Base-by-base conservation (phyloP, 1,140 invertebrate genomes). In the Heliconius melpomene region DNA sequence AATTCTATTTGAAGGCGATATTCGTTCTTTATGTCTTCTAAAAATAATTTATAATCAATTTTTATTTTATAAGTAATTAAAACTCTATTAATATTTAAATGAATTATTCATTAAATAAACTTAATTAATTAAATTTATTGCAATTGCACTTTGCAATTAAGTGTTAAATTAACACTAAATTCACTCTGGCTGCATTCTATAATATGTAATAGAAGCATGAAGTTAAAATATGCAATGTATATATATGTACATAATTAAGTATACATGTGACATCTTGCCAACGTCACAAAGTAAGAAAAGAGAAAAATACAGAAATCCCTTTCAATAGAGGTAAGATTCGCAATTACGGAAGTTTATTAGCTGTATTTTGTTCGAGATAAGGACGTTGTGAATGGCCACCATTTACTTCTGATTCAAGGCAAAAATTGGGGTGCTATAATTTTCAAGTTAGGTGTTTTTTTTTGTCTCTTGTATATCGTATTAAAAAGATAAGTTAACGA, bases 321-420 rank as follows among this genome's bases (percentile, higher is more conserved):
- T 60, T 60, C 54, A 60, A 60, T 60, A 23, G n/a, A 60, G 54
- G 54, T 60, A 60, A 60, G 54, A 60, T 26, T 23, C 54, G n/a
- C 54, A 60, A 60, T 60, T 60, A 60, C 54, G 54, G 54, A 60
- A 60, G n/a, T 60, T 60, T 60, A 60, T 60, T 60, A 60, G 54
- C 54, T 11, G 54, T 60, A 60, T 60, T 60, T 60, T 60, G 54
- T 60, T 60, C 54, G 54, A 60, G 54, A 60, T 60, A 60, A 60
- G 54, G 54, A 60, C 54, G n/a, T 60, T 60, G 54, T 60, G 54
- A 60, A 60, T 60, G n/a, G 54, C 54, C n/a, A 60, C 54, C 54
- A 60, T 60, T 60, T 26, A 23, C 54, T 60, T 60, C 54, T 60
- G 54, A 60, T 60, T 60, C 54, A 60, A n/a, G 54, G 54, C n/a